Evolutionary conservation across 2,113 vertebrate genomes (phyloP).

Genomic region (Erpornis zantholeuca): DNA sequence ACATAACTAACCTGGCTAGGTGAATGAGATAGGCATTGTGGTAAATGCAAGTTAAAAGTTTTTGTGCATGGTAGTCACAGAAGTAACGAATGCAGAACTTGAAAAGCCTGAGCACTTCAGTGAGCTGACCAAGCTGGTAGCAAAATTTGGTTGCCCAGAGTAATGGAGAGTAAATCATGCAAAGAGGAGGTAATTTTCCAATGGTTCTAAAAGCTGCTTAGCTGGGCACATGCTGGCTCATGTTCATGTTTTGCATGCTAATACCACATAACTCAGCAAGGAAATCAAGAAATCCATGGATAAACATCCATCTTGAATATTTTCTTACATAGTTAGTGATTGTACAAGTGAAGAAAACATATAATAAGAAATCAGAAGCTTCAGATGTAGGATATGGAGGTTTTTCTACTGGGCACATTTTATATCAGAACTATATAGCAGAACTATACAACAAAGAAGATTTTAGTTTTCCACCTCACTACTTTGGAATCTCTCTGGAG

Average conservation of each 20-base stretch:
- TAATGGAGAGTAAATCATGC: not conserved
- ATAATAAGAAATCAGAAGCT: not conserved
- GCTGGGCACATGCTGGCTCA: accelerated
- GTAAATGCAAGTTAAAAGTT: not conserved
- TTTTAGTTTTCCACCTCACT: not conserved
- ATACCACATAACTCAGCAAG: not conserved
- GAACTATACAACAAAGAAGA: not conserved
- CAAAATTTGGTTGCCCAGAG: not conserved
- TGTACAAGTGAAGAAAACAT: not conserved
- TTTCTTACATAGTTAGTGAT: not conserved
- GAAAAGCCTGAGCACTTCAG: not conserved
- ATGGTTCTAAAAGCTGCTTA: not conserved
- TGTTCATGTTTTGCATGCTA: not conserved
- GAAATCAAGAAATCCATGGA: not conserved
- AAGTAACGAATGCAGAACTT: not conserved
- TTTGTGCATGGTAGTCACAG: not conserved
- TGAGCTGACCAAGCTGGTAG: not conserved
- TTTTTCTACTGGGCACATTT: not conserved
- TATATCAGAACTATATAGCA: not conserved
- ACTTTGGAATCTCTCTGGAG: not conserved
- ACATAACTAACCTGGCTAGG: not conserved
- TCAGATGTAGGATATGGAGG: not conserved
- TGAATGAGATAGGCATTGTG: not conserved
- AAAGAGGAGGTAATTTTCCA: not conserved
- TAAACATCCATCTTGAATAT: not conserved